phyloP scores from a whole-genome alignment of 2,888 invertebrate species.

The Xestoiulus laeticollis region DNA sequence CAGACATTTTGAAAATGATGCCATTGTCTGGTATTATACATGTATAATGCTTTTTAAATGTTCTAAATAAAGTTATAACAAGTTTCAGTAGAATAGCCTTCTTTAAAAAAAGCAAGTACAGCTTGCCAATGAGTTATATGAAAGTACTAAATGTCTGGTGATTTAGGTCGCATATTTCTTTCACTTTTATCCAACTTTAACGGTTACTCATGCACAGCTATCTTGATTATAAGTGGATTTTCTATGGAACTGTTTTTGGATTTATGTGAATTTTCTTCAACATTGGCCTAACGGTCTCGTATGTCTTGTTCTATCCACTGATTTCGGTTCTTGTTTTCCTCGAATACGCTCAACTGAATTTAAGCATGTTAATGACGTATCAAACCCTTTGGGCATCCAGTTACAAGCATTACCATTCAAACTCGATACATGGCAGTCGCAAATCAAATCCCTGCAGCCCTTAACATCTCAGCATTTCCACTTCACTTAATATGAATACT shows the following conservation, averaged over 20 bases:
- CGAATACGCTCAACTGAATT: not conserved
- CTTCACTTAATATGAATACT: not conserved
- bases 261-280: not conserved
- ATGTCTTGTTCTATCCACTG: not conserved
- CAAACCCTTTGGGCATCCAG: slow-evolving; percentile 34
- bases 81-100: too few relatives aligned
- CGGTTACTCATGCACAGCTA: too few relatives aligned
- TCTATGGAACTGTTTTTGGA: not conserved
- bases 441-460: not conserved
- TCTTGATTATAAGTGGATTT: too few relatives aligned
- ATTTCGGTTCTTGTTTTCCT: not conserved
- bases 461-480: not conserved
- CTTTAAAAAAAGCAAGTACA: too few relatives aligned
- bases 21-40: too few relatives aligned
- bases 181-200: too few relatives aligned
- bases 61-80: too few relatives aligned
- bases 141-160: too few relatives aligned
- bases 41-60: too few relatives aligned
- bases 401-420: not conserved
- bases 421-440: not conserved
- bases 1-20: too few relatives aligned
- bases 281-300: not conserved
- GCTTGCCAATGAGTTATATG: too few relatives aligned
- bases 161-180: too few relatives aligned
- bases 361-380: not conserved